Conservation (phyloP, 1,140 invertebrate genomes). For the Idris sp. region DNA sequence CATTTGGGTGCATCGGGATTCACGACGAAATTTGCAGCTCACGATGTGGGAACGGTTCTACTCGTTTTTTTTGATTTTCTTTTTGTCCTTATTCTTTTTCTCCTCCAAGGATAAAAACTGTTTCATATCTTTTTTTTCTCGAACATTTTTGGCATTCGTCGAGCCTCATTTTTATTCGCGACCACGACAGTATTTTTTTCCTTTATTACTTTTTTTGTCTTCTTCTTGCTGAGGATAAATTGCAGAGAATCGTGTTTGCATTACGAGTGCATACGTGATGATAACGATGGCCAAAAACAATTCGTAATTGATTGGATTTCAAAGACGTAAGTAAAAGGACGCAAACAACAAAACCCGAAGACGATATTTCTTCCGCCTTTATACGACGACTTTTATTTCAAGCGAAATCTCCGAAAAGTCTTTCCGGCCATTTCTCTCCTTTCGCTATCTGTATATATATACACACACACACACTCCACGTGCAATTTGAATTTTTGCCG, state of each 20-base stretch:
- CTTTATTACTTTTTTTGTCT: too few relatives aligned
- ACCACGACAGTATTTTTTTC: not conserved
- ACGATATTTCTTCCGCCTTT: constrained; percentile 34
- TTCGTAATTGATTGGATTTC: constrained; percentile 14
- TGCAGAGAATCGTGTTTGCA: not conserved
- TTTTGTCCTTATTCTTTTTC: constrained; percentile 5
- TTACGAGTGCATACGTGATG: constrained; percentile 15
- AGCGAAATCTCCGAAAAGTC: constrained; percentile 41
- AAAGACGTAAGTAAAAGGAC: constrained; percentile 16
- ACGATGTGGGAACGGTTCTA: constrained; percentile 48
- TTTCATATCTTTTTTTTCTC: constrained; percentile 23
- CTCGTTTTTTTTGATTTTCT: constrained; percentile 22
- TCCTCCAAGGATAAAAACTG: constrained; percentile 11
- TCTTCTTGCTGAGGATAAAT: too few relatives aligned
- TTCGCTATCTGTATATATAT: too few relatives aligned
- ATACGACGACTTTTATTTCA: constrained; percentile 37
- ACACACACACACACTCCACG: too few relatives aligned
- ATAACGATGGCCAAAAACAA: constrained; percentile 20
- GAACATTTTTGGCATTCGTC: constrained; percentile 15
- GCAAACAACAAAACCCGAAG: constrained; percentile 29
- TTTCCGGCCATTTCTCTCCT: constrained; percentile 37
- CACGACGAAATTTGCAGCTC: constrained; percentile 34
- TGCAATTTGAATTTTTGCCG: constrained; percentile 33
- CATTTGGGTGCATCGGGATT: constrained; percentile 73
- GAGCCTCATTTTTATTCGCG: constrained; percentile 9